These are phyloP conservation scores for Dicerorhinus sumatrensis DNA, from an alignment of 2,113 vertebrate species.

Conservation along the genomic window DNA sequence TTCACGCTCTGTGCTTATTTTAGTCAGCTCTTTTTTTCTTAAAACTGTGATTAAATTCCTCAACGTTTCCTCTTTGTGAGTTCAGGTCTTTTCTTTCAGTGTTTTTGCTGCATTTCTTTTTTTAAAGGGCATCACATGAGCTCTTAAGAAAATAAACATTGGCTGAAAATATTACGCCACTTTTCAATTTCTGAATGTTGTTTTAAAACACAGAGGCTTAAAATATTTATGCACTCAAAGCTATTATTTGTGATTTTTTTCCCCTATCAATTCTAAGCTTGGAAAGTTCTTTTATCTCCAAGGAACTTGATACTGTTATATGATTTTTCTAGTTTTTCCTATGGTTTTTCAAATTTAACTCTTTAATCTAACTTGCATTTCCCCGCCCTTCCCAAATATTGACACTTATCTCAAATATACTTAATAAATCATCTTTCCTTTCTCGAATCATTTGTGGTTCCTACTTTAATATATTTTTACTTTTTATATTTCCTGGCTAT, in stretches of 20 bases:
- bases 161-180: neutral
- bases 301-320: neutral
- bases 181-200: conserved; percentile 7
- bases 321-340: neutral
- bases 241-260: neutral
- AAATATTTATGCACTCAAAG: neutral
- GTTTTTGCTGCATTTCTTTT: neutral
- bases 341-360: neutral
- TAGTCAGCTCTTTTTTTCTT: neutral
- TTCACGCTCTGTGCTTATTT: neutral
- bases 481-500: neutral
- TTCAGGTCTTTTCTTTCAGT: neutral
- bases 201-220: conserved; percentile 35
- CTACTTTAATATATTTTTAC: neutral
- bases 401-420: conserved; percentile 1
- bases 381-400: neutral
- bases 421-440: neutral
- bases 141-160: conserved; percentile 1
- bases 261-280: neutral
- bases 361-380: neutral
- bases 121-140: neutral
- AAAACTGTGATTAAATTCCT: neutral
- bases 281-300: conserved; percentile 28
- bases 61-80: neutral
- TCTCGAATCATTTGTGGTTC: neutral